Percentiles rank a stretch among this genome's conserved stretches.
Conservation (phyloP, 2,797 vertebrate species). For the Mus minutoides region DNA sequence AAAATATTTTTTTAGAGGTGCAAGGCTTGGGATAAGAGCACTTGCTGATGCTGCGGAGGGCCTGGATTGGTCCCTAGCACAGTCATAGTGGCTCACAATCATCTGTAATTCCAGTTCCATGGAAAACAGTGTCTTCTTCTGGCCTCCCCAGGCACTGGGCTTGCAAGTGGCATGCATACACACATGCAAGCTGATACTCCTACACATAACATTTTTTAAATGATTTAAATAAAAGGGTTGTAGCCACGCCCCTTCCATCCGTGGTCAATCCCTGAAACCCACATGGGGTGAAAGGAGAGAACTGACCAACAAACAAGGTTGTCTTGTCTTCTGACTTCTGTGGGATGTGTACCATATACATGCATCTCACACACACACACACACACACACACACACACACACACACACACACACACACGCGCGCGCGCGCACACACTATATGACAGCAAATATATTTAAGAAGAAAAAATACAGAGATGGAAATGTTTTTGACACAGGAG, state of each 20-base stretch:
- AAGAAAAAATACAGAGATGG: neutral
- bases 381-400: neutral
- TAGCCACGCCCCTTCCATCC: neutral
- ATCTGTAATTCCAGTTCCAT: neutral
- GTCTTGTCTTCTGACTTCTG: neutral
- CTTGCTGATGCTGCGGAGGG: neutral
- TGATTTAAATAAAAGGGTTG: neutral
- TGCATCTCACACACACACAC: neutral
- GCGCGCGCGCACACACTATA: neutral
- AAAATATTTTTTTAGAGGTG: neutral
- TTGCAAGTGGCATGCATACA: neutral
- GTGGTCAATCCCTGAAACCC: neutral
- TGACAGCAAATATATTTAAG: neutral
- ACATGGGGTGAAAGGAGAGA: neutral
- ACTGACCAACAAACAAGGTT: neutral
- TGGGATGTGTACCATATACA: neutral
- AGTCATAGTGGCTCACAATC: neutral
- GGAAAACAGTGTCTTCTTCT: neutral
- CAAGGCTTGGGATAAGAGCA: neutral
- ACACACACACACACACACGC: neutral
- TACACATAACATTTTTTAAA: neutral
- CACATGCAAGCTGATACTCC: neutral
- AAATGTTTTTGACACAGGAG: neutral
- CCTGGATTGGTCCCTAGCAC: neutral
- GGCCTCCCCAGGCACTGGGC: neutral